These are phyloP conservation scores for Melanotaenia parkinsoni DNA, from an alignment of 2,797 vertebrate genomes.

Conservation along the genomic window DNA sequence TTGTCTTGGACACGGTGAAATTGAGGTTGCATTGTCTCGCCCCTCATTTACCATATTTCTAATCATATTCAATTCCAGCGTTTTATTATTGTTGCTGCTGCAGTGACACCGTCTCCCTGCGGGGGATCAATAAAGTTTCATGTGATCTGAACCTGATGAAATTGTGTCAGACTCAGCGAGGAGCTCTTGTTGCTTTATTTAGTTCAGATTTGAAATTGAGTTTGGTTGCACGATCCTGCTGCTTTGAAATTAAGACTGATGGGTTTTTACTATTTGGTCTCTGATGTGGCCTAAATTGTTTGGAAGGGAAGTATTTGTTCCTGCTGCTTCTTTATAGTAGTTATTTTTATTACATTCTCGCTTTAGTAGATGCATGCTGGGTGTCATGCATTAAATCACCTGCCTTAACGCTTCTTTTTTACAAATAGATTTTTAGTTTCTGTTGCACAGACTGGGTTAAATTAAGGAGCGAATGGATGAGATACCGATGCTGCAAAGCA, in stretches of 20 bases:
- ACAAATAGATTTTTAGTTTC: constrained; percentile 5
- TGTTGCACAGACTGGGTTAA: constrained; percentile 9
- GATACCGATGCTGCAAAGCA: background rate
- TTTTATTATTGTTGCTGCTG: constrained; percentile 55
- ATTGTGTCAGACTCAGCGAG: constrained; percentile 62
- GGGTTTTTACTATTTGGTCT: constrained; percentile 44
- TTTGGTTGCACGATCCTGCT: constrained; percentile 40
- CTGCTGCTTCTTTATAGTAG: constrained; percentile 10
- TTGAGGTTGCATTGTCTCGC: constrained; percentile 2
- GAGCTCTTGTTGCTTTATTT: constrained; percentile 64
- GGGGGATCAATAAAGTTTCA: constrained; percentile 70
- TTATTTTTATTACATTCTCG: constrained; percentile 12
- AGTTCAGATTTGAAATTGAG: constrained; percentile 59
- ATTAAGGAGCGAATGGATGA: constrained; percentile 2
- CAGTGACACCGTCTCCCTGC: constrained; percentile 59
- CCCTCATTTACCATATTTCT: constrained; percentile 57
- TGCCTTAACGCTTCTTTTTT: background rate
- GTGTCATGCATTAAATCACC: constrained; percentile 5
- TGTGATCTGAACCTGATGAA: constrained; percentile 68
- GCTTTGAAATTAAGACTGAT: constrained; percentile 54
- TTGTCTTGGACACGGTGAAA: constrained; percentile 6
- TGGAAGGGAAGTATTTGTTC: constrained; percentile 27
- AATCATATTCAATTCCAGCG: constrained; percentile 63
- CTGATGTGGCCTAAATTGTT: constrained; percentile 29
- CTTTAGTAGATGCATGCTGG: constrained; percentile 5